A percentile compares a stretch with the other conserved stretches of the same genome.
phyloP scores from a whole-genome alignment of 2,113 vertebrate species.

The Turdus rufiventris region DNA sequence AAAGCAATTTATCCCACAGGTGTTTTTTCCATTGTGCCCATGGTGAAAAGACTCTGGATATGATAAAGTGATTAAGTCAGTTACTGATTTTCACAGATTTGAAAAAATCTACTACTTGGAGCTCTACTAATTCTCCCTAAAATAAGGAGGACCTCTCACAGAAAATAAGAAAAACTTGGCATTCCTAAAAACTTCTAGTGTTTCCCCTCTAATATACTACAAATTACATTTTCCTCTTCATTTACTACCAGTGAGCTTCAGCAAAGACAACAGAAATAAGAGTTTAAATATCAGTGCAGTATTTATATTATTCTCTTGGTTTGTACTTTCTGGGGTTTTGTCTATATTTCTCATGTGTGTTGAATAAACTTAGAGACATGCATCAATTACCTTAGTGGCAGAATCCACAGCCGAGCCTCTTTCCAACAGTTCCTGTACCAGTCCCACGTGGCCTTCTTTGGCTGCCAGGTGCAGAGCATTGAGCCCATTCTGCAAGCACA shows the following conservation, averaged over 20 bases:
- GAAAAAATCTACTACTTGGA: neutral
- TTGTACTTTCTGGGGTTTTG: neutral
- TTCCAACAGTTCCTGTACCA: constrained; percentile 95
- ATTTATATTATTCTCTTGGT: neutral
- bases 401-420: constrained; percentile 89
- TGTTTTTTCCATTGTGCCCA: neutral
- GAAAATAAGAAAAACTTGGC: neutral
- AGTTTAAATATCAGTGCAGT: neutral
- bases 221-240: neutral
- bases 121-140: neutral
- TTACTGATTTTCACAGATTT: neutral
- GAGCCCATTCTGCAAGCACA: constrained; percentile 90
- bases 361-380: neutral
- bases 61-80: neutral
- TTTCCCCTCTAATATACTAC: neutral
- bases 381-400: constrained; percentile 86
- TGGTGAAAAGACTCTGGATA: neutral
- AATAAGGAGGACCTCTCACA: neutral
- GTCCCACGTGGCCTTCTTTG: constrained; percentile 94
- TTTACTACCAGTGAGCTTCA: neutral
- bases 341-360: rapidly evolving
- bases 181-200: neutral
- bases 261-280: neutral
- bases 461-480: constrained; percentile 95
- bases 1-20: neutral